phyloP scores from a whole-genome alignment of 2,888 invertebrate species.

The Alloplasta piceator region DNA sequence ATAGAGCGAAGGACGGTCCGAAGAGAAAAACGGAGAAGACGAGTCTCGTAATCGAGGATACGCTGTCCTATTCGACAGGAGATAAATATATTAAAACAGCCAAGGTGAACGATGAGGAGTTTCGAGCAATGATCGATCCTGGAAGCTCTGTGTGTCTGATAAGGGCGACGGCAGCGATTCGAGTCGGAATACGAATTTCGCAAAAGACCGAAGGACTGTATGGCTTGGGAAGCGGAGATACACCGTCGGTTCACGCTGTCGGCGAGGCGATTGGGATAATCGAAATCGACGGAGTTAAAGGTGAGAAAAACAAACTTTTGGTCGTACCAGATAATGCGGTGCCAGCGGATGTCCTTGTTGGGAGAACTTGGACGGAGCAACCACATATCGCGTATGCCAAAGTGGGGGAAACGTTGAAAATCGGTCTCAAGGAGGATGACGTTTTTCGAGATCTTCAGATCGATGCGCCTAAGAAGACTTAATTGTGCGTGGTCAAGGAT shows the following conservation, averaged over 20 bases:
- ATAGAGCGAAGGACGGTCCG: slow-evolving; percentile 18
- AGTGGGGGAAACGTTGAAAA: not conserved
- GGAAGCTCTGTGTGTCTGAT: slow-evolving; percentile 22
- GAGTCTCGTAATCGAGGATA: slow-evolving; percentile 14
- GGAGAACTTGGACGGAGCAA: slow-evolving; percentile 7
- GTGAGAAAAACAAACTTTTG: slow-evolving; percentile 2
- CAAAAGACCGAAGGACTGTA: slow-evolving; percentile 29
- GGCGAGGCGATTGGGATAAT: slow-evolving; percentile 11
- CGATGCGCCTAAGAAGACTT: slow-evolving; percentile 14
- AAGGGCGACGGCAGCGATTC: slow-evolving; percentile 21
- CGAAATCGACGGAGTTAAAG: slow-evolving; percentile 5
- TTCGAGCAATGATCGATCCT: slow-evolving; percentile 21
- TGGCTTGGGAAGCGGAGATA: slow-evolving; percentile 26
- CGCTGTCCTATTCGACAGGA: not conserved
- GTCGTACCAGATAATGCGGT: slow-evolving; percentile 5
- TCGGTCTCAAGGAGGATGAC: slow-evolving; percentile 6
- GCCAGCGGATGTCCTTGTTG: slow-evolving; percentile 5
- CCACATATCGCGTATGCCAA: slow-evolving; percentile 3
- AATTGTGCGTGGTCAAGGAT: slow-evolving; percentile 14
- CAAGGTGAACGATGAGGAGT: slow-evolving; percentile 25
- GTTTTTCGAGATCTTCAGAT: not conserved
- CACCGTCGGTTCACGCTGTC: slow-evolving; percentile 11
- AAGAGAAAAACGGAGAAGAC: slow-evolving; percentile 15
- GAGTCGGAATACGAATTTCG: slow-evolving; percentile 3
- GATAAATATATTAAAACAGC: slow-evolving; percentile 24